Percentiles rank a stretch among this genome's conserved stretches.
Conservation (phyloP, 2,797 vertebrate genomes). For the Pseudopleuronectes americanus region DNA sequence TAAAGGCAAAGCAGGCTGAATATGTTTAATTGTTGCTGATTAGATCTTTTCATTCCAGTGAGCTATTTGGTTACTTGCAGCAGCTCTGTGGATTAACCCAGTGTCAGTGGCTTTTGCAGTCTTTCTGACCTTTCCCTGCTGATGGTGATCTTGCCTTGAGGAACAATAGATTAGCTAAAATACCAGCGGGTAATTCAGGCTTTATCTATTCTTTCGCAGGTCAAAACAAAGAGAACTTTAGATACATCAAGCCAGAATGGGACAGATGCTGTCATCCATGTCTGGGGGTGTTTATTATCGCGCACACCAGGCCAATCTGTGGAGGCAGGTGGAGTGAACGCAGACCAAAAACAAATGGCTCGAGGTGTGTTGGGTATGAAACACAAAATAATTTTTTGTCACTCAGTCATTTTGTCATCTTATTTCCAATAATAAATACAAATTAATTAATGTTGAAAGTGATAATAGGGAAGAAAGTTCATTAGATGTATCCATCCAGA, state of each 20-base stretch:
- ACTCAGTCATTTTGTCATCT: slow-evolving; percentile 10
- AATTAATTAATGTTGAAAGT: not conserved
- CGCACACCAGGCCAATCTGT: slow-evolving; percentile 21
- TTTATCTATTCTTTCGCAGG: slow-evolving; percentile 63
- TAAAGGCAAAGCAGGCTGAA: not conserved
- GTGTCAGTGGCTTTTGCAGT: not conserved
- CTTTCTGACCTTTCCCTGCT: slow-evolving; percentile 74
- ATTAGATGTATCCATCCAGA: not conserved
- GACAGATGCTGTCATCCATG: slow-evolving; percentile 43
- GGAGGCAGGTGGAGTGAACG: not conserved
- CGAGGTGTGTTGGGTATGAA: slow-evolving; percentile 15
- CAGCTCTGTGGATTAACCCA: slow-evolving; percentile 3
- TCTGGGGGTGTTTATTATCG: slow-evolving; percentile 48
- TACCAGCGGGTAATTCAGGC: slow-evolving; percentile 69
- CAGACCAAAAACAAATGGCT: slow-evolving; percentile 1
- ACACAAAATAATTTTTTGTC: slow-evolving; percentile 8
- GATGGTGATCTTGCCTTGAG: slow-evolving; percentile 56
- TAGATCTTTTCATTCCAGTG: not conserved
- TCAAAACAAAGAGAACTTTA: slow-evolving; percentile 57
- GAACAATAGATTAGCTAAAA: slow-evolving; percentile 69
- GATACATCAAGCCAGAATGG: slow-evolving; percentile 15
- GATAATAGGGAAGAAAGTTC: too few species aligned
- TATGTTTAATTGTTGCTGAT: slow-evolving; percentile 9
- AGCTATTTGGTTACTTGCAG: slow-evolving; percentile 14
- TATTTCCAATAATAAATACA: slow-evolving; percentile 3